Evolutionary conservation across 1,140 invertebrate genomes (phyloP), one percentile per base, ranked within the genome.

Genomic region (Musca vetustissima): DNA sequence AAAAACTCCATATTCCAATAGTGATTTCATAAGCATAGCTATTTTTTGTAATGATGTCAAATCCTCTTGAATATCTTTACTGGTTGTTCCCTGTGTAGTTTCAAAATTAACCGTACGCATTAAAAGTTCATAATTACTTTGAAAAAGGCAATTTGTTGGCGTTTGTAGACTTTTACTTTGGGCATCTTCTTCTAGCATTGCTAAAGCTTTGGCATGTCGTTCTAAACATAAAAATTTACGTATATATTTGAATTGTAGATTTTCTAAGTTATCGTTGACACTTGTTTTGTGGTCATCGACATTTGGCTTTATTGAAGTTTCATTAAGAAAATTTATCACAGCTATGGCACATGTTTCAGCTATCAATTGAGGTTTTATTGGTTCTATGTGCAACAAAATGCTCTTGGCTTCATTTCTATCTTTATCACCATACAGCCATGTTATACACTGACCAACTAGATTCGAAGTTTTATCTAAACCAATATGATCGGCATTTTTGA

Each of bases 271-370:
- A 43, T 43, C 36, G 13, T 43, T 43, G 2, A 13, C 2, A 43
- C 6, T 43, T 11, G 36, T 8, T 1, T 43, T 11, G 1, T 43
- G 6, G 36, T 1, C 36, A 43, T 7, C 13, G 36, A 43, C 2
- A 3, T 43, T 43, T 52, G 61, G 1, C 22, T 66, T 61, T 22
- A 52, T 28, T 43, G 48, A 15, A 0, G 47, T 19, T 4, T 74
- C 73, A 50, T 80, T 76, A 11, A 80, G 66, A 36, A 80, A 80
- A 68, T 80, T 80, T 9, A 78, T 80, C n/a, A 80, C 78, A 13
- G 77, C 68, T 59, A 80, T 76, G 22, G 75, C 67, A 64, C 75
- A 73, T 0, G 79, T 80, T 55, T 80, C 79, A 1, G 79, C 77
- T 21, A 80, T 64, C 1, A 76, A 66, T n/a, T 55, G 61, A 4